These are phyloP conservation scores for Forbesichthys agassizii DNA, from an alignment of 2,113 vertebrate species.

Conservation along the genomic window DNA sequence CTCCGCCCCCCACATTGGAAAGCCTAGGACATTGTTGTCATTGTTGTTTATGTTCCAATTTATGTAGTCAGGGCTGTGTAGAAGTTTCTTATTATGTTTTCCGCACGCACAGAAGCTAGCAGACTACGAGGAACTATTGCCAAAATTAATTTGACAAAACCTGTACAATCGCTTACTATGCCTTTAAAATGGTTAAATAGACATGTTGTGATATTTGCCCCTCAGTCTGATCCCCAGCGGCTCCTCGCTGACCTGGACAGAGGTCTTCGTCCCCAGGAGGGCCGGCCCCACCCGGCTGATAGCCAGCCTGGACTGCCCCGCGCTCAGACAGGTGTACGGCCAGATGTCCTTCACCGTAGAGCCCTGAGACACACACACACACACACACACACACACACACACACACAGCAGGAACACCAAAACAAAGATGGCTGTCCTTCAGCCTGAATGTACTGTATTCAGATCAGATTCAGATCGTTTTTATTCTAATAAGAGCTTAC, in stretches of 20 bases:
- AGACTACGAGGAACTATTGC: no score
- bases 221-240: conserved; percentile 79
- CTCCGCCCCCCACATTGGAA: no score
- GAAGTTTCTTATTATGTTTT: no score
- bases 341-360: conserved; percentile 68
- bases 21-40: no score
- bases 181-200: no score
- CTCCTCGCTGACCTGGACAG: conserved; percentile 82
- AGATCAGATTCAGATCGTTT: no score
- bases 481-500: no score
- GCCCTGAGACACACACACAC: conserved; percentile 29
- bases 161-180: no score
- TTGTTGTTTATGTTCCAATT: no score
- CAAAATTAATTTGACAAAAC: no score
- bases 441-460: not conserved
- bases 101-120: no score
- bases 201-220: not conserved
- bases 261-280: conserved; percentile 74
- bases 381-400: not conserved
- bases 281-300: conserved; percentile 82
- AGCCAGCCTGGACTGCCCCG: conserved; percentile 84
- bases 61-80: no score
- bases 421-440: not conserved
- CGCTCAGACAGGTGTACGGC: conserved; percentile 87
- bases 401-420: not conserved